phyloP scores from a whole-genome alignment of 2,797 vertebrate genomes.

The Tapirus indicus region DNA sequence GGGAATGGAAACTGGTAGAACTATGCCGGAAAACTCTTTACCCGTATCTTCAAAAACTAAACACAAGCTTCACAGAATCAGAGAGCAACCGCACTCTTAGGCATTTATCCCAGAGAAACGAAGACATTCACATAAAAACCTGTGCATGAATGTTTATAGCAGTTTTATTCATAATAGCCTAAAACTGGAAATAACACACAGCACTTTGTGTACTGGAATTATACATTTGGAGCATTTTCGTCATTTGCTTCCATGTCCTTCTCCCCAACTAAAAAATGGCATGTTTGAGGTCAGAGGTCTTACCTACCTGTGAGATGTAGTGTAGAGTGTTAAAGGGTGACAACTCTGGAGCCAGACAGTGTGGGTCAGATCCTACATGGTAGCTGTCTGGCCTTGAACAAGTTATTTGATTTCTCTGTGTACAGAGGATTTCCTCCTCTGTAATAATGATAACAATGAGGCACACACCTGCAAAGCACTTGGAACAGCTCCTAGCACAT shows the following conservation, averaged over 20 bases:
- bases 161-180: not conserved
- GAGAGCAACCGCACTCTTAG: not conserved
- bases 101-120: not conserved
- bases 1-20: not conserved
- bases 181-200: not conserved
- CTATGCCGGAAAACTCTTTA: not conserved
- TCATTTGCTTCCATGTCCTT: not conserved
- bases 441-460: not conserved
- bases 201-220: not conserved
- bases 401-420: not conserved
- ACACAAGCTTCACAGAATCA: not conserved
- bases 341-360: not conserved
- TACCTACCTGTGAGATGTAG: not conserved
- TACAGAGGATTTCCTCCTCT: not conserved
- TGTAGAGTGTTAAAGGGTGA: not conserved
- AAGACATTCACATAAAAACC: not conserved
- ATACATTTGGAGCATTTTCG: not conserved
- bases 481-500: not conserved
- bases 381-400: not conserved
- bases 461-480: not conserved
- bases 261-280: not conserved
- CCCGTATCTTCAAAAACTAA: not conserved
- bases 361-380: not conserved
- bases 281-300: not conserved
- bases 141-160: not conserved